Evolutionary conservation across 92 coral and sea anemone species (phyloP), one percentile per base, ranked within the genome.

Genomic region (Plumapathes pennacea): DNA sequence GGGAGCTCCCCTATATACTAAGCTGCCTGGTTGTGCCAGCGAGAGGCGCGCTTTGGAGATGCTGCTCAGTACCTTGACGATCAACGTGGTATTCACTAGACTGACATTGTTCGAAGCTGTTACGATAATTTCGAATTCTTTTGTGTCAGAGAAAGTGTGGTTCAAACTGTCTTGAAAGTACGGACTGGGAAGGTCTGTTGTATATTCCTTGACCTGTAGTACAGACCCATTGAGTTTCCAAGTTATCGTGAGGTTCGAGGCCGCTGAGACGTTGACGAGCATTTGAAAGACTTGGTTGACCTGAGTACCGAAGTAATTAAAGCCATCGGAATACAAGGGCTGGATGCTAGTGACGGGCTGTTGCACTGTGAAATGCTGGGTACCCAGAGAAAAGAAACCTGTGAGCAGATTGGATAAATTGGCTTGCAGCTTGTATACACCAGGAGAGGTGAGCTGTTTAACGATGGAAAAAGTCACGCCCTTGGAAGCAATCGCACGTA

Each of bases 81-180:
- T 18, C 7, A 78, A 34, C 8, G 83, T 60, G 17, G 76, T 32
- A 42, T 80, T 74, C 14, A 62, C 38, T 1, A 74, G 54, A 72
- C 98, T 89, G 7, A 92, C 69, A 19, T 60, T 60, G 57, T 92
- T 92, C 10, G 57, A 54, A n/a, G 89, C 96, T 58, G 80, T 61
- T 4, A 76, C 87, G 41, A 60, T 54, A 24, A 88, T 10, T 10
- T 54, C 28, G 40, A 65, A 73, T 31, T 34, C 44, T 20, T 90
- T 94, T 17, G 62, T 46, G 9, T 49, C 50, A 39, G 15, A 27
- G 43, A 92, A 76, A 7, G 84, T 88, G 19, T 51, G 57, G 46
- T 88, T 88, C 14, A 77, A 56, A 30, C 28, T 47, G 54, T 46
- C 43, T 18, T 64, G 25, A 38, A 74, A 26, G 25, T 28, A 74